These are phyloP conservation scores for Fringilla coelebs DNA, from an alignment of 2,797 vertebrate genomes.

Conservation along the genomic window DNA sequence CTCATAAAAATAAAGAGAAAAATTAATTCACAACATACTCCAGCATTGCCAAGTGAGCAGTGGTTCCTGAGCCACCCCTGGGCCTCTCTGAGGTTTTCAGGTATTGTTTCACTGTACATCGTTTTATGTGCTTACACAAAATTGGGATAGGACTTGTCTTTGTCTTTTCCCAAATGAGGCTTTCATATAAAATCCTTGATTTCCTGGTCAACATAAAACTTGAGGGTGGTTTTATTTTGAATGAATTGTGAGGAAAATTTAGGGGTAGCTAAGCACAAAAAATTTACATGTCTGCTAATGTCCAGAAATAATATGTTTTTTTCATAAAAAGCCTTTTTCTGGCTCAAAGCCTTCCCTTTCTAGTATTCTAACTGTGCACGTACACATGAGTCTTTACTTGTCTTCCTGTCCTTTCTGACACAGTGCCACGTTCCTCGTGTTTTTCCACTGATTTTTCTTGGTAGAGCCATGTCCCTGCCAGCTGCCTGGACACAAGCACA, in stretches of 20 bases:
- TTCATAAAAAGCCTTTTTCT: background rate
- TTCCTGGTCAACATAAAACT: background rate
- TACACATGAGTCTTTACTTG: background rate
- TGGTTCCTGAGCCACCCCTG: background rate
- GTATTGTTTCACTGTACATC: accelerated
- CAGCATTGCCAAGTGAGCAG: background rate
- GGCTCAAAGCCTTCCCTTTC: background rate
- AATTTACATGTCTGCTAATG: background rate
- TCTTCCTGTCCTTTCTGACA: background rate
- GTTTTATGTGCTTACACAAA: background rate
- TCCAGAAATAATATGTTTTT: background rate
- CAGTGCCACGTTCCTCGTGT: background rate
- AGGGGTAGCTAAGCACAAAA: background rate
- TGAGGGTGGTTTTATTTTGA: background rate
- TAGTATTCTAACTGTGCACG: background rate
- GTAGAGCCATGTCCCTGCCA: background rate
- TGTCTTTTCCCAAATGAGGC: background rate
- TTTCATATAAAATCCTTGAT: background rate
- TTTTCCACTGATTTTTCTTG: background rate
- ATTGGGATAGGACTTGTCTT: background rate
- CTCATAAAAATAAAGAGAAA: background rate
- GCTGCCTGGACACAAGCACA: background rate
- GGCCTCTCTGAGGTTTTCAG: background rate
- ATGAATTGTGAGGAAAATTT: background rate
- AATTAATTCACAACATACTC: background rate